Evolutionary conservation across 2,113 vertebrate genomes (phyloP), one percentile per base, ranked within the genome.

Genomic region (Sceloporus undulatus): DNA sequence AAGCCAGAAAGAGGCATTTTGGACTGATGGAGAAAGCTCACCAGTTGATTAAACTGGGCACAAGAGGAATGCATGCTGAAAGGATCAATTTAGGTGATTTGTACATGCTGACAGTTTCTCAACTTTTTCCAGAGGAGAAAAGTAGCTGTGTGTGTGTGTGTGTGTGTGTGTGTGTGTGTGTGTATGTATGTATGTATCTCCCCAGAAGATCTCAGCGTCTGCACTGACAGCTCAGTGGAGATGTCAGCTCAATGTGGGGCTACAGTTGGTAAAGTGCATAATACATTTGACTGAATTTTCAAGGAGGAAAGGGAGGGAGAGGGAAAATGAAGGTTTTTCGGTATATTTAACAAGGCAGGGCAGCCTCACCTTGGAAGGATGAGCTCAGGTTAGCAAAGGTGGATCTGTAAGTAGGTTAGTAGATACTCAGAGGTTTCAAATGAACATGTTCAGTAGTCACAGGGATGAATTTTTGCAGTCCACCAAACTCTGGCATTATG

Each of bases 211-310:
- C 70, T 23, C 38, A 34, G 59, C 68, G 10, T 79, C 79, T 59
- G 21, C 38, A 66, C 9, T 66, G 79, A 48, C 0, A 85, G 85
- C 56, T 27, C 29, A 1, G 23, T 9, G 76, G 25, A 48, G 82
- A n/a, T 74, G 84, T 82, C 82, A 34, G 7, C 90, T 87, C 4
- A n/a, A 0, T 62, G 40, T 79, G 29, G 5, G 83, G 86, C n/a
- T n/a, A 65, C 0, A 0, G 34, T 87, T 19, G n/a, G 78, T 16
- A 68, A 85, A 21, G 75, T 42, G 68, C 0, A 42, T 18, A 66
- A 80, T 10, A 1, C 3, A 2, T 23, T 65, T 0, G 0, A 21
- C 1, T 78, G 9, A 9, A 0, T 0, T 1, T 85, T 78, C 40
- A 84, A 89, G 79, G 10, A 81, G 68, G 38, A 40, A 0, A 0